These are phyloP conservation scores for Fringilla coelebs DNA, from an alignment of 2,797 vertebrate genomes.

Conservation along the genomic window DNA sequence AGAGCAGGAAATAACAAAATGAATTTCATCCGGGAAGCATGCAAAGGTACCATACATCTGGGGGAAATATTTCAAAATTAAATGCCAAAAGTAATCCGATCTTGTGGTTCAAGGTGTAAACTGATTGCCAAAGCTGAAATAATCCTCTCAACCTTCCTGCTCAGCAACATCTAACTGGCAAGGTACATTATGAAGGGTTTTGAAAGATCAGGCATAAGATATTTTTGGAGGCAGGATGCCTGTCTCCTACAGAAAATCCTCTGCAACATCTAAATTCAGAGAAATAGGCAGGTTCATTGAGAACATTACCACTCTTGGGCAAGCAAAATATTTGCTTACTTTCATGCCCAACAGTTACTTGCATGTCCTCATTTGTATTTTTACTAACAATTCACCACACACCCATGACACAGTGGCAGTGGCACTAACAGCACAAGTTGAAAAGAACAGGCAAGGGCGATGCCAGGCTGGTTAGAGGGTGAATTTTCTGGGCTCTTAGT, in stretches of 20 bases:
- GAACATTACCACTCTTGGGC: background rate
- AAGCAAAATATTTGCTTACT: background rate
- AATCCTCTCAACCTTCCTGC: constrained; percentile 45
- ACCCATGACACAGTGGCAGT: background rate
- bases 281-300: background rate
- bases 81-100: constrained; percentile 58
- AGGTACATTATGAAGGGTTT: background rate
- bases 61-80: constrained; percentile 61
- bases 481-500: background rate
- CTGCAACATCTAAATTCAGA: background rate
- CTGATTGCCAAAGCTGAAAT: constrained; percentile 57
- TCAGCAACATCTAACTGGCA: constrained; percentile 28
- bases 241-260: constrained; percentile 23
- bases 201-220: constrained; percentile 30
- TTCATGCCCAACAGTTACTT: background rate
- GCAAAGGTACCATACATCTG: constrained; percentile 38
- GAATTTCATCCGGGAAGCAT: constrained; percentile 27
- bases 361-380: rapidly evolving
- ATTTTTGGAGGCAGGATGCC: constrained; percentile 18
- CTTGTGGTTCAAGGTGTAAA: constrained; percentile 53
- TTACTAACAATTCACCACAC: background rate
- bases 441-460: background rate
- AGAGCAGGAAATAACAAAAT: constrained; percentile 57
- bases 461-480: background rate
- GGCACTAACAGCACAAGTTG: background rate